Conservation (phyloP, 2,888 invertebrate genomes). For the Timema cristinae region DNA sequence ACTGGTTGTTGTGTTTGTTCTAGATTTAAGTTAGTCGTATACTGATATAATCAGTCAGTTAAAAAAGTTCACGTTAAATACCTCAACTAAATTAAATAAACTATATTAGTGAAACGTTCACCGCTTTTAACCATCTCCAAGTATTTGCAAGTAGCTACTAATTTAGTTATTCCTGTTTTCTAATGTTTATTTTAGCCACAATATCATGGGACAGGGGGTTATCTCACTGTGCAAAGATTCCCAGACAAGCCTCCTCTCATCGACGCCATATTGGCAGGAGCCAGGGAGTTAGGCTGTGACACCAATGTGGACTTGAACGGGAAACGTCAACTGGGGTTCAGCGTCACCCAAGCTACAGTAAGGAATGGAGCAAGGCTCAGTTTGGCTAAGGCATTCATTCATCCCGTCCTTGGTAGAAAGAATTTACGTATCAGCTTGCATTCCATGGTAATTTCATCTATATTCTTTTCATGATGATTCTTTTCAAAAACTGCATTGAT, state of each 20-base stretch:
- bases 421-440: constrained; percentile 19
- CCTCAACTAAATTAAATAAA: too few relatives aligned
- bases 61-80: too few relatives aligned
- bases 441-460: neutral
- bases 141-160: too few relatives aligned
- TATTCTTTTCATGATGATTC: too few relatives aligned
- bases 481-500: too few relatives aligned
- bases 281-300: constrained; percentile 15
- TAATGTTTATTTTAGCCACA: constrained; percentile 45
- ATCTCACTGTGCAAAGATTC: constrained; percentile 19
- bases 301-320: constrained; percentile 11
- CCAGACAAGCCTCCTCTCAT: constrained; percentile 19
- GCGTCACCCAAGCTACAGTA: constrained; percentile 21
- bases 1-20: too few relatives aligned
- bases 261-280: constrained; percentile 21
- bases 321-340: constrained; percentile 15
- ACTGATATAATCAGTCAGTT: too few relatives aligned
- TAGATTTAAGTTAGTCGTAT: too few relatives aligned
- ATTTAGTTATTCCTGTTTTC: too few relatives aligned
- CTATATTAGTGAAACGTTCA: too few relatives aligned
- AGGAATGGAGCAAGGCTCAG: constrained; percentile 23
- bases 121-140: too few relatives aligned
- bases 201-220: constrained; percentile 23
- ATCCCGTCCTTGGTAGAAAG: constrained; percentile 10
- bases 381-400: constrained; percentile 15